These are phyloP conservation scores for Silurus lanzhouensis DNA, from an alignment of 2,797 vertebrate species.

Conservation along the genomic window DNA sequence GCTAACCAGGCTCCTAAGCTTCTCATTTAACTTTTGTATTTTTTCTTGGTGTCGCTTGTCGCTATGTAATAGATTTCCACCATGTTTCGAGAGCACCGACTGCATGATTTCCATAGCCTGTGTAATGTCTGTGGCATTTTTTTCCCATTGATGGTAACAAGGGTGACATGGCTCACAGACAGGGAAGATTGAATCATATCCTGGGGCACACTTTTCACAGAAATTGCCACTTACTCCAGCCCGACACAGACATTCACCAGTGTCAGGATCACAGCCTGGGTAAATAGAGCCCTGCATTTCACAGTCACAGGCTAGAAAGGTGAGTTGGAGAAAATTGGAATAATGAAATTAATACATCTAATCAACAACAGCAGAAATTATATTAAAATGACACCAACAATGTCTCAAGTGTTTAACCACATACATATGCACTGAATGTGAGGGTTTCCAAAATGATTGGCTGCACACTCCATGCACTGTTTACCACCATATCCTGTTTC, in stretches of 20 bases:
- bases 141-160: conserved; percentile 78
- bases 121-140: conserved; percentile 68
- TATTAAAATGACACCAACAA: background rate
- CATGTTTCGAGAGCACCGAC: conserved; percentile 52
- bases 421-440: conserved; percentile 76
- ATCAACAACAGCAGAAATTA: background rate
- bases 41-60: conserved; percentile 60
- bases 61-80: conserved; percentile 7
- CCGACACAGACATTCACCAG: conserved; percentile 78
- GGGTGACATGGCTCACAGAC: conserved; percentile 78
- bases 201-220: conserved; percentile 77
- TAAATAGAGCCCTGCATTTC: conserved; percentile 74
- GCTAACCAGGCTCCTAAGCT: conserved; percentile 69
- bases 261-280: conserved; percentile 78
- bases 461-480: conserved; percentile 79
- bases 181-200: conserved; percentile 76
- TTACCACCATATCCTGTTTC: conserved; percentile 77
- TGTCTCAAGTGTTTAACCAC: conserved; percentile 53
- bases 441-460: conserved; percentile 81
- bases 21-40: conserved; percentile 70
- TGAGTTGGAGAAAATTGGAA: background rate
- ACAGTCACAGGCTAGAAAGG: conserved; percentile 79
- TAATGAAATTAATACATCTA: background rate
- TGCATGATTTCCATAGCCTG: conserved; percentile 61
- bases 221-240: conserved; percentile 72